A percentile compares a stretch with the other conserved stretches of the same genome.
These are phyloP conservation scores for Panopea generosa DNA, from an alignment of 2,888 invertebrate genomes.

Conservation along the genomic window DNA sequence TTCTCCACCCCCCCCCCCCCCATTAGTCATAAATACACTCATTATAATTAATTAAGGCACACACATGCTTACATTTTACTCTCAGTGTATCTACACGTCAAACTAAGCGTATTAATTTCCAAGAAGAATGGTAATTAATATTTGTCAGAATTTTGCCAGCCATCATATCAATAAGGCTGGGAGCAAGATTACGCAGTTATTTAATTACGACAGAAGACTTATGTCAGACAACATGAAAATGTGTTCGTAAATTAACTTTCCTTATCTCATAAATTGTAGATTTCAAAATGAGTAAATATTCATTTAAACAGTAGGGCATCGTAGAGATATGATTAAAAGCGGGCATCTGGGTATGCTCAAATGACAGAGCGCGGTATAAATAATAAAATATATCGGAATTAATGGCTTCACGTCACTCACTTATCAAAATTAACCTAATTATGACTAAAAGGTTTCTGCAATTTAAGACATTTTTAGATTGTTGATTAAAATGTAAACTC, in stretches of 20 bases:
- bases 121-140: conserved; percentile 56
- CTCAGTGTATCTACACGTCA: neutral
- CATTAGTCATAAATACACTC: too few relatives aligned
- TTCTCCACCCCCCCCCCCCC: too few relatives aligned
- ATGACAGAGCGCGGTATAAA: conserved; percentile 62
- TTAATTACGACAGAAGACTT: conserved; percentile 62
- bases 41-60: too few relatives aligned
- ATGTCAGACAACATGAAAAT: conserved; percentile 66
- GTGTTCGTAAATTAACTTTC: conserved; percentile 65
- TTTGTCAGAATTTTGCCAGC: conserved; percentile 53
- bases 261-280: conserved; percentile 60
- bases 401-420: conserved; percentile 56
- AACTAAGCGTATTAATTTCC: conserved; percentile 22
- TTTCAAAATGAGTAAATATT: conserved; percentile 66
- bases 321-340: conserved; percentile 50
- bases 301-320: conserved; percentile 64
- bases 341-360: conserved; percentile 60
- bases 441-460: conserved; percentile 67
- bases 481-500: conserved; percentile 61
- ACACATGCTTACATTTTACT: too few relatives aligned
- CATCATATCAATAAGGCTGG: conserved; percentile 27
- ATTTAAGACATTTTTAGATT: conserved; percentile 63
- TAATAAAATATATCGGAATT: conserved; percentile 65
- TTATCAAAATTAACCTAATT: conserved; percentile 70
- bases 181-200: conserved; percentile 43